Conservation (phyloP, 1,140 invertebrate genomes). For the Saccostrea echinata region DNA sequence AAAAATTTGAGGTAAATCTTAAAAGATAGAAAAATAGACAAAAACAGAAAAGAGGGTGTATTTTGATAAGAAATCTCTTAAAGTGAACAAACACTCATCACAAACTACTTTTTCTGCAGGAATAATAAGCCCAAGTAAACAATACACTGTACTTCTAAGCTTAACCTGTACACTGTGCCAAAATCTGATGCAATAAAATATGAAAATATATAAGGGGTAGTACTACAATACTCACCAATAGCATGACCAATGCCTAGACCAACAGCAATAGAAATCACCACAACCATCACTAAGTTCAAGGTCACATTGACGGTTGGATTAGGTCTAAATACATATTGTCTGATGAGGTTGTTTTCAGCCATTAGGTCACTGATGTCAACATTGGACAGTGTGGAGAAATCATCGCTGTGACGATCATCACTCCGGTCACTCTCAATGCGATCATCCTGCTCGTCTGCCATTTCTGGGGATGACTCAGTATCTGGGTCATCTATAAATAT, state of each 20-base stretch:
- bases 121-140: too few species aligned
- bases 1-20: too few species aligned
- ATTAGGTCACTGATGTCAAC: constrained; percentile 45
- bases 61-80: too few species aligned
- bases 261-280: constrained; percentile 36
- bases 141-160: too few species aligned
- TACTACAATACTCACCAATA: constrained; percentile 23
- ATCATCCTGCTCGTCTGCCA: constrained; percentile 42
- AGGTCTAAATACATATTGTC: constrained; percentile 35
- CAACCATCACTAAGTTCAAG: constrained; percentile 34
- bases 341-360: constrained; percentile 31
- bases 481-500: constrained; percentile 42
- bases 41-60: too few species aligned
- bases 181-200: too few species aligned
- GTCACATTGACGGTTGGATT: constrained; percentile 34
- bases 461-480: constrained; percentile 42
- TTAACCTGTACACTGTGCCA: too few species aligned
- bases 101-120: too few species aligned
- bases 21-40: too few species aligned
- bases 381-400: constrained; percentile 43
- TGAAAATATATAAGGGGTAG: too few species aligned
- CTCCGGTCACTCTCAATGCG: constrained; percentile 48
- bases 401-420: not conserved
- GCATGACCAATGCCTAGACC: constrained; percentile 43
- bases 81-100: too few species aligned